Conservation (phyloP, 1,140 invertebrate species). For the Patella vulgata region DNA sequence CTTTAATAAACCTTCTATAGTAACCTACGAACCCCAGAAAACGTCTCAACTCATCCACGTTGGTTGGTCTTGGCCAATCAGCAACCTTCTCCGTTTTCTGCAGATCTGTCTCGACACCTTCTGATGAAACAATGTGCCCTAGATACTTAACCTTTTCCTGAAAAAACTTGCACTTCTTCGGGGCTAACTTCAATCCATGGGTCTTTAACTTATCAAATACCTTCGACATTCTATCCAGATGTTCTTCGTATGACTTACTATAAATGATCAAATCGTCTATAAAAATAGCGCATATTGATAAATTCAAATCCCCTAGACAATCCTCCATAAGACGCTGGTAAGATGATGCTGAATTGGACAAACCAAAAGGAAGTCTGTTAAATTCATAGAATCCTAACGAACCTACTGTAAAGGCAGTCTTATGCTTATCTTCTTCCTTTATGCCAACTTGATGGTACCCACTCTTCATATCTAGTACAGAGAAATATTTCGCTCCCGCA, state of each 20-base stretch:
- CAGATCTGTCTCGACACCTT: constrained; percentile 41
- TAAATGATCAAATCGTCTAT: constrained; percentile 34
- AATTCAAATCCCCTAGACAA: constrained; percentile 21
- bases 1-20: no score
- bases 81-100: constrained; percentile 50
- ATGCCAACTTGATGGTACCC: constrained; percentile 59
- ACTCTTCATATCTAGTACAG: constrained; percentile 60
- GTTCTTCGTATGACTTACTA: constrained; percentile 20
- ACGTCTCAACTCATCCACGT: no score
- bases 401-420: constrained; percentile 48
- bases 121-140: constrained; percentile 39
- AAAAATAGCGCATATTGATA: constrained; percentile 12
- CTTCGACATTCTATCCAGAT: constrained; percentile 14
- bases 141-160: constrained; percentile 41
- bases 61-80: no score
- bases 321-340: constrained; percentile 48
- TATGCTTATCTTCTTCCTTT: constrained; percentile 44
- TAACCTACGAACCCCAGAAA: no score
- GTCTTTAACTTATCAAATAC: constrained; percentile 21
- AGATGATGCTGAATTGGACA: constrained; percentile 29
- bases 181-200: constrained; percentile 20
- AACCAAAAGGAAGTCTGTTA: constrained; percentile 26
- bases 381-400: constrained; percentile 25
- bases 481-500: constrained; percentile 60
- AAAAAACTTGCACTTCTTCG: constrained; percentile 59